These are phyloP conservation scores for Tragelaphus strepsiceros DNA, from an alignment of 2,113 vertebrate genomes.

Conservation along the genomic window DNA sequence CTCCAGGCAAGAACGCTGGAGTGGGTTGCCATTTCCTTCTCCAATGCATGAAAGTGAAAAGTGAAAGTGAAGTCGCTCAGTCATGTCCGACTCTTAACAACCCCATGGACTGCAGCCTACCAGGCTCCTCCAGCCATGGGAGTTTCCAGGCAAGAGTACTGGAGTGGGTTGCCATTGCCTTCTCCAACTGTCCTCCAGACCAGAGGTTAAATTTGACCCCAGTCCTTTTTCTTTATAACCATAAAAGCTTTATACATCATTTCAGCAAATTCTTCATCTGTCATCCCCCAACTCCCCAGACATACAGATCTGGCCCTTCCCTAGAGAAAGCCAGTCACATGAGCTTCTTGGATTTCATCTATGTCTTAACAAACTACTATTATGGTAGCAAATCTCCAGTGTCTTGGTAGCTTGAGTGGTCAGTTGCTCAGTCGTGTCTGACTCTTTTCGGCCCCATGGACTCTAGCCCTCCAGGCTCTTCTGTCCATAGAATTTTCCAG, in stretches of 20 bases:
- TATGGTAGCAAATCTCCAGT: not conserved
- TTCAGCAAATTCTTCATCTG: too few species aligned
- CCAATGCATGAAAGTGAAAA: too few species aligned
- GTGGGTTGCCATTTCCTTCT: too few species aligned
- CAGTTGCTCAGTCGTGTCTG: not conserved
- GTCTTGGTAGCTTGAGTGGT: not conserved
- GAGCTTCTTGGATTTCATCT: not conserved
- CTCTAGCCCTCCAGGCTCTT: not conserved
- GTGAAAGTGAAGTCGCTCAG: too few species aligned
- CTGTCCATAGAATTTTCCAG: not conserved
- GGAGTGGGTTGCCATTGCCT: too few species aligned
- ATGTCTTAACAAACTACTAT: too few species aligned
- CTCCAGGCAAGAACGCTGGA: too few species aligned
- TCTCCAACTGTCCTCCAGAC: not conserved
- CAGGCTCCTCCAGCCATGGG: too few species aligned
- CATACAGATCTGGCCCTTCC: not conserved
- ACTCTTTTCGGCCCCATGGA: not conserved
- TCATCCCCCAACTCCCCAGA: not conserved
- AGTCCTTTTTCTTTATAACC: not conserved
- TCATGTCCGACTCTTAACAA: too few species aligned
- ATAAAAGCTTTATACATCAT: not conserved
- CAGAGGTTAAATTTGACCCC: not conserved
- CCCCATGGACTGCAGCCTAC: too few species aligned
- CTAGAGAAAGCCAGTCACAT: not conserved
- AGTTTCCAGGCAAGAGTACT: too few species aligned